A percentile compares a stretch with the other conserved stretches of the same genome.
Evolutionary conservation across 2,888 invertebrate species (phyloP).

Genomic region (Epinotia demarniana): DNA sequence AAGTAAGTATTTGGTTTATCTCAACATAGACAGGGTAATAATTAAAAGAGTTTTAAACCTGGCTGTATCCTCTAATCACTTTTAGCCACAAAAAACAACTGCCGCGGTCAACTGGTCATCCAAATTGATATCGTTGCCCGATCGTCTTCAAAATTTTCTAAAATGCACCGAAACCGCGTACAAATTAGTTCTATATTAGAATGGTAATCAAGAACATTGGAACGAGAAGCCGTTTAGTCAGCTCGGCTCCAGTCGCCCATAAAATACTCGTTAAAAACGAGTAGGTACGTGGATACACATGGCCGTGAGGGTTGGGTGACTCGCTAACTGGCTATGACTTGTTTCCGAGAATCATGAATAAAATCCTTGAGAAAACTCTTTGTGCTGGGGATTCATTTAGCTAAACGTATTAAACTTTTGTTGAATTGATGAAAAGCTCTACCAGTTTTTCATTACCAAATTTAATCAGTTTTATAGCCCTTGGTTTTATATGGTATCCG

Average conservation of each 20-base stretch:
- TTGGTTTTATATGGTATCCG: no score
- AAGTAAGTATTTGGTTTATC: no score
- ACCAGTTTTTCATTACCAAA: no score
- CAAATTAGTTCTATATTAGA: slow-evolving; percentile 1
- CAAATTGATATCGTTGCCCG: slow-evolving; percentile 2
- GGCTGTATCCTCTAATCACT: background rate
- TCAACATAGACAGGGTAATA: no score
- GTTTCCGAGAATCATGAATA: slow-evolving; percentile 3
- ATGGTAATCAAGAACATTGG: slow-evolving; percentile 11
- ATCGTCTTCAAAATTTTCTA: background rate
- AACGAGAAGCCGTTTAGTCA: slow-evolving; percentile 57
- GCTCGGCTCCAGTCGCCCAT: slow-evolving; percentile 70
- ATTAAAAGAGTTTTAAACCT: no score
- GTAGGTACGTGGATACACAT: slow-evolving; percentile 38
- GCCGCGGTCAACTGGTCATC: background rate
- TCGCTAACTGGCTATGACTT: background rate
- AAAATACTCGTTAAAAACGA: slow-evolving; percentile 73
- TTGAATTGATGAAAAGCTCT: no score
- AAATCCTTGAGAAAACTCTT: background rate
- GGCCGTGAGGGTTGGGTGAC: slow-evolving; percentile 5
- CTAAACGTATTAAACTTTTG: no score
- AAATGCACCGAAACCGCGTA: background rate
- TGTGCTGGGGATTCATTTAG: no score
- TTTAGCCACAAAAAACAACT: background rate
- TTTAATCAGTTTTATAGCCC: no score